Evolutionary conservation across 2,113 vertebrate species (phyloP).

Genomic region (Noturus placidus): DNA sequence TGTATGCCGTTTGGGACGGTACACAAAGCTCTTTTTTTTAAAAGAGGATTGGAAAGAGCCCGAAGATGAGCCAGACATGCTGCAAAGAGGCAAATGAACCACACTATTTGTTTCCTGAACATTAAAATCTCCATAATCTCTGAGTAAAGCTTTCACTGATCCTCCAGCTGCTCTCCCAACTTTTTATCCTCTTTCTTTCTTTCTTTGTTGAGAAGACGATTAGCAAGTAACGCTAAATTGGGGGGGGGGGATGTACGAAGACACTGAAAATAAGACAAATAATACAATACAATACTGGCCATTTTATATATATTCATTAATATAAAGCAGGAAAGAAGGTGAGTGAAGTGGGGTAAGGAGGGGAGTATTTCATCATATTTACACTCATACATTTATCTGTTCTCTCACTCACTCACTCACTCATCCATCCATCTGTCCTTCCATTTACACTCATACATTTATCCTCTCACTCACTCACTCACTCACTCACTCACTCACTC

Average conservation of each 20-base stretch:
- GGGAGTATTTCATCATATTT: slow-evolving; percentile 10
- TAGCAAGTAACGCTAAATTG: background rate
- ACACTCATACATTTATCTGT: too few relatives aligned
- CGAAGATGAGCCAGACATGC: background rate
- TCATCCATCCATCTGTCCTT: too few relatives aligned
- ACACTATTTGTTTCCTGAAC: background rate
- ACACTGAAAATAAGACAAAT: background rate
- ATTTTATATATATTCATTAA: background rate
- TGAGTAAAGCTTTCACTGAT: background rate
- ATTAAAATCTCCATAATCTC: background rate
- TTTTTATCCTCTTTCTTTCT: background rate
- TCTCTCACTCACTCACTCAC: too few relatives aligned
- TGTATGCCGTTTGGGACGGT: background rate
- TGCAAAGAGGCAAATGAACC: background rate
- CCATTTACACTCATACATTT: too few relatives aligned
- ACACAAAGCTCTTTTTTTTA: background rate
- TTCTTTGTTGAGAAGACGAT: background rate
- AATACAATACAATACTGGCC: too few relatives aligned
- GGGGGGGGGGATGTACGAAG: fast-evolving
- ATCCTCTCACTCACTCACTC: too few relatives aligned
- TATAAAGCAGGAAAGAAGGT: background rate
- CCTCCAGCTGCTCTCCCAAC: slow-evolving; percentile 1
- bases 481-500: too few relatives aligned
- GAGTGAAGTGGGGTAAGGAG: background rate
- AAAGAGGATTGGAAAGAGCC: background rate